Percentiles rank a stretch among this genome's conserved stretches.
Conservation (phyloP, 2,113 vertebrate genomes). For the Manacus vitellinus region DNA sequence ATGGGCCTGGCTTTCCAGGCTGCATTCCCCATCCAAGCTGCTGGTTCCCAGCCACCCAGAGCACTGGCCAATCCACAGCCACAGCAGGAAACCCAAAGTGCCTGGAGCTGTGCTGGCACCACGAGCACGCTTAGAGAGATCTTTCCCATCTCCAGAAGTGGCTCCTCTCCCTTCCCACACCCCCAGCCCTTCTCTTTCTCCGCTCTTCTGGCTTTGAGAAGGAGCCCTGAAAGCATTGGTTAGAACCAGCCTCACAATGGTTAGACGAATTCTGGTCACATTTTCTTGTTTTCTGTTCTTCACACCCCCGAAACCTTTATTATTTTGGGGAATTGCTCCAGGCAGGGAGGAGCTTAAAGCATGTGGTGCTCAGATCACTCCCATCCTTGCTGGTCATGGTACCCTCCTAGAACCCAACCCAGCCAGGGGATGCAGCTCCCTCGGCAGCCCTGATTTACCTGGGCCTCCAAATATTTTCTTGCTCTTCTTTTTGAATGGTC, state of each 20-base stretch:
- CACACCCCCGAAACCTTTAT: neutral
- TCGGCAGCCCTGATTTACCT: neutral
- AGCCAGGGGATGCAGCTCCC: neutral
- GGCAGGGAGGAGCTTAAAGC: neutral
- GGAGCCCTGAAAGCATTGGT: neutral
- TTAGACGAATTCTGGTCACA: neutral
- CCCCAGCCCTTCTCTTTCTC: neutral
- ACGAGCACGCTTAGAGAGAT: neutral
- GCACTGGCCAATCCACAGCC: neutral
- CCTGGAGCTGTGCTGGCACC: neutral
- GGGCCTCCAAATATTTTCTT: neutral
- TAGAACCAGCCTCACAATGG: neutral
- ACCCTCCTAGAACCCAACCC: neutral
- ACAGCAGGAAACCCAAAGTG: neutral
- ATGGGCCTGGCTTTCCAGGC: neutral
- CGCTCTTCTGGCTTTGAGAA: neutral
- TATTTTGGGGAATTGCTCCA: neutral
- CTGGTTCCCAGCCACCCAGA: neutral
- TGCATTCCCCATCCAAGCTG: neutral
- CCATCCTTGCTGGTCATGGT: neutral
- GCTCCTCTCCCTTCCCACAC: neutral
- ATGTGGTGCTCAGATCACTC: neutral
- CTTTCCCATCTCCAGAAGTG: neutral
- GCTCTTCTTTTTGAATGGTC: neutral
- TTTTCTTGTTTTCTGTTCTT: neutral